Evolutionary conservation across 2,797 vertebrate species (phyloP), one percentile per base, ranked within the genome.

Genomic region (Nannoperca obscura): DNA sequence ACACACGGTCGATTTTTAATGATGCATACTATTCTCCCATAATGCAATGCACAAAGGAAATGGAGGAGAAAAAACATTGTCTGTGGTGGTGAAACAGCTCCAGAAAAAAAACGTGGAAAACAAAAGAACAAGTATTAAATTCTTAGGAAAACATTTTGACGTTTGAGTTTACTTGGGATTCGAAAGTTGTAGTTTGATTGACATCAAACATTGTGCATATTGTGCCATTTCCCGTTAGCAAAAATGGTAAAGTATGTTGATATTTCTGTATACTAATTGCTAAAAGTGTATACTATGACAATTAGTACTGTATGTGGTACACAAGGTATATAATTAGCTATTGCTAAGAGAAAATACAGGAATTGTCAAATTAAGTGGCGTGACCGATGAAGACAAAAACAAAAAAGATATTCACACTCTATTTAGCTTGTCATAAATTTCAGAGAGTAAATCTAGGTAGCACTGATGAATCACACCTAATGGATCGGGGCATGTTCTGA

Each of bases 401-500:
- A 27, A 22, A 22, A 70, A 57, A 50, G 3, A 38, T 1, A 46
- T 7, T 32, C 34, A 62, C 50, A 30, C 40, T 22, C 15, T 34
- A 32, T 32, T 44, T 59, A 14, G 15, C 24, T 57, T 11, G 10
- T 44, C 34, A 5, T 14, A 4, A 47, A 30, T 64, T 40, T 15
- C 19, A 46, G 64, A 59, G 12, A 79, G 22, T 9, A 58, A 32
- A 40, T 11, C n/a, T 0, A 0, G 40, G 38, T n/a, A 13, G 24
- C 40, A 19, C 17, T 58, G 36, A 42, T 66, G 63, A 58, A n/a
- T 84, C 62, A 24, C 52, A 60, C 47, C 52, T 40, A 19, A 34
- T 20, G 24, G 49, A 82, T 83, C 32, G 3, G 38, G 63, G 20
- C 40, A 61, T 40, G 30, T 40, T 64, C 50, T 49, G 40, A 60